Conservation (phyloP, 2,797 vertebrate species). For the Lates japonicus region DNA sequence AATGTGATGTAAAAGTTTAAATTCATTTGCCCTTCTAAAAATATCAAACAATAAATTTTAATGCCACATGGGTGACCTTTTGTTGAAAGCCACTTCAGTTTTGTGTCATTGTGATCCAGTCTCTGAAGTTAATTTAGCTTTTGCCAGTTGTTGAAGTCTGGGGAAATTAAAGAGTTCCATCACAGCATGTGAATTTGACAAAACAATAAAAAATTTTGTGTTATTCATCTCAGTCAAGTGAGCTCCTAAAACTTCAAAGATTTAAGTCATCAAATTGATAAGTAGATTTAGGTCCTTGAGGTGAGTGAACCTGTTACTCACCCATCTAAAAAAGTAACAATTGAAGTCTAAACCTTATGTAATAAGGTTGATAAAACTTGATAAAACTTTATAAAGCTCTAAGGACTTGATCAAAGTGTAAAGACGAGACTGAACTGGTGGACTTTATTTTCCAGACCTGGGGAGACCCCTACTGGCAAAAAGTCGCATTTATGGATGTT, state of each 20-base stretch:
- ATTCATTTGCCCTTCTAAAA: neutral
- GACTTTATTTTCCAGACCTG: neutral
- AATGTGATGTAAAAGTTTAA: neutral
- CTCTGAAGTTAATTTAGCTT: neutral
- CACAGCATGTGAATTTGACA: neutral
- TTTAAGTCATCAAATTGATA: neutral
- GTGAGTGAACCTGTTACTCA: too few species aligned
- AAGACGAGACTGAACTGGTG: neutral
- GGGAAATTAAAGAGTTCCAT: neutral
- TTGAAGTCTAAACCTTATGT: too few species aligned
- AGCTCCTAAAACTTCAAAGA: neutral
- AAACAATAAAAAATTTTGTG: neutral
- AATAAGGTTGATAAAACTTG: too few species aligned
- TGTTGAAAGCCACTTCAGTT: neutral
- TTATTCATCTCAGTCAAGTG: neutral
- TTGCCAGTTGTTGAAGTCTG: neutral
- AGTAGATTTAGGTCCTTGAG: too few species aligned
- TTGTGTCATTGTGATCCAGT: neutral
- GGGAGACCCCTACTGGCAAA: constrained; percentile 18
- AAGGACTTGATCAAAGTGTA: neutral
- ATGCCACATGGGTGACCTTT: neutral
- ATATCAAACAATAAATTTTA: neutral
- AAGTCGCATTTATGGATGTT: neutral
- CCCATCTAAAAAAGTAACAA: too few species aligned
- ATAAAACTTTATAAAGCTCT: too few species aligned